Evolutionary conservation across 1,140 invertebrate genomes (phyloP), one percentile per base, ranked within the genome.

Genomic region (Drosophila leontia): DNA sequence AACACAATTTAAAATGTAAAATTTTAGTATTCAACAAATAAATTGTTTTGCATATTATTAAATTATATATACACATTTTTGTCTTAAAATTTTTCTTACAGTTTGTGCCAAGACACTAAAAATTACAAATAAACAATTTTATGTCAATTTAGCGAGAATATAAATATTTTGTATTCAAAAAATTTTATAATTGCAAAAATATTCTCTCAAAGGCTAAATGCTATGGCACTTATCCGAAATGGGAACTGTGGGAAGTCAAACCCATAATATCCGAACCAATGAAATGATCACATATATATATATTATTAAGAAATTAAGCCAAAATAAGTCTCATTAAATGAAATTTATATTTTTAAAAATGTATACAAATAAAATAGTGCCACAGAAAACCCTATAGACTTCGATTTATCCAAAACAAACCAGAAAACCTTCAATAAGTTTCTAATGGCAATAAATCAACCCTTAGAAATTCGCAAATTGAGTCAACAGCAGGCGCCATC

Each of bases 401-500:
- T 9, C 23, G 13, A 23, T 35, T 44, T 42, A 34, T 64, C 32
- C 34, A 19, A 3, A 37, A 45, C 1, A n/a, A 42, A n/a, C 2
- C 13, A 7, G n/a, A 11, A 23, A n/a, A 26, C 7, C 3, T 42
- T n/a, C 17, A 23, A 17, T 5, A 5, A 0, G 13, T 3, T 64
- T 48, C 35, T 26, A 57, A 57, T 41, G 64, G 17, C 35, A 48
- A 58, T 70, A 58, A 71, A 58, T 70, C 69, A 50, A 50, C 42
- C 69, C 64, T 42, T 48, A 39, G 17, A 44, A 39, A 32, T 34
- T 42, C 6, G 26, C 19, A 29, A 57, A 17, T 29, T 2, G 15
- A 5, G 3, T 5, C 4, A 1, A 2, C 6, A 15, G 11, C 61
- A 48, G 41, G 84, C 85, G 85, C 81, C 85, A 81, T 76, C 85